Conservation (phyloP, 2,888 invertebrate genomes). For the Drosophila mimica region DNA sequence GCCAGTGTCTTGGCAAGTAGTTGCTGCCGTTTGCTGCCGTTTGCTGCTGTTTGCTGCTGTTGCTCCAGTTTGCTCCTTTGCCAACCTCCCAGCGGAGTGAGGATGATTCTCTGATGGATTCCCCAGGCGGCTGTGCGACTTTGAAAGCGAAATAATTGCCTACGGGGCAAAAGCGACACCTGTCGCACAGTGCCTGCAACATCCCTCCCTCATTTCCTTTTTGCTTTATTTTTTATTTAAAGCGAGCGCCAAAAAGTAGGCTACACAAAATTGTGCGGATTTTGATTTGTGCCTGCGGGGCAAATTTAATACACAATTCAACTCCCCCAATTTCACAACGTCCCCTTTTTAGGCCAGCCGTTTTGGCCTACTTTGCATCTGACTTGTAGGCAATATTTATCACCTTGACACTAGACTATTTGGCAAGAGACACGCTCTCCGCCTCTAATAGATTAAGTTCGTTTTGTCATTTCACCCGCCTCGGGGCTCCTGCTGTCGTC, state of each 20-base stretch:
- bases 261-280: conserved; percentile 45
- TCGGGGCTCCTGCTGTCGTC: conserved; percentile 29
- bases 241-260: conserved; percentile 50
- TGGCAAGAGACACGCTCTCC: conserved; percentile 36
- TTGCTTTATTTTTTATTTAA: conserved; percentile 28
- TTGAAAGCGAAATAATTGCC: conserved; percentile 74
- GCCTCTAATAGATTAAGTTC: conserved; percentile 74
- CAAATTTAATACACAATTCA: conserved; percentile 34
- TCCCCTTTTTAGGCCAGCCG: neutral
- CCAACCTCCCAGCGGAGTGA: conserved; percentile 19
- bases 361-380: conserved; percentile 56
- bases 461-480: conserved; percentile 68
- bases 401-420: conserved; percentile 69
- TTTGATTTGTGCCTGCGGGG: conserved; percentile 65
- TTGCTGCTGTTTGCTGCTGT: neutral
- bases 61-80: conserved; percentile 1
- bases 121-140: conserved; percentile 50
- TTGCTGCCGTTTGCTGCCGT: conserved; percentile 6
- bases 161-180: conserved; percentile 58
- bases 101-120: conserved; percentile 48
- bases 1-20: conserved; percentile 32
- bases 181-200: conserved; percentile 38
- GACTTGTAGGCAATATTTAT: conserved; percentile 75
- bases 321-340: neutral
- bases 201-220: neutral